Evolutionary conservation across 64 coral and sea anemone species (phyloP).

Genomic region (Platygyra sinensis): DNA sequence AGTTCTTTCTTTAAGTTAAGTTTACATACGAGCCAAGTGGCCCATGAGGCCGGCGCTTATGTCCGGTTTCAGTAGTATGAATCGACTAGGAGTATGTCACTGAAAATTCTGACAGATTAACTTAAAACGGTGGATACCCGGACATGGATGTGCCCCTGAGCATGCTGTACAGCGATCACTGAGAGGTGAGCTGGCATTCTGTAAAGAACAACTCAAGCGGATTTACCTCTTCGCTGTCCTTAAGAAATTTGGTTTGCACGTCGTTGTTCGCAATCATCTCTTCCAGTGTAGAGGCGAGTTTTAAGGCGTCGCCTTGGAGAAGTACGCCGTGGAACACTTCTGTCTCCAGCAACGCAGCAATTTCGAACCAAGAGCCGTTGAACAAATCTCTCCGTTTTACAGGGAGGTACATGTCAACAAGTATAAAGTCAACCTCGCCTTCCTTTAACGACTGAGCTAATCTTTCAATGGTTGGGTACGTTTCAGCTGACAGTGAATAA

Average conservation of each 20-base stretch:
- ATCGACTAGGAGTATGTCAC: not conserved
- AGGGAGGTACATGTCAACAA: conserved; percentile 28
- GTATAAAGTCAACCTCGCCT: conserved; percentile 18
- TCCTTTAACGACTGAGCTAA: not conserved
- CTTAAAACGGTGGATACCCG: too few species aligned
- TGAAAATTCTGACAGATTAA: not conserved
- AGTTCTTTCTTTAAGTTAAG: not conserved
- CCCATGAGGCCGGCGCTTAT: too few species aligned
- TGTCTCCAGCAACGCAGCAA: not conserved
- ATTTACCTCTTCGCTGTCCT: not conserved
- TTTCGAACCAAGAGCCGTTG: conserved; percentile 31
- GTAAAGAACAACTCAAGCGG: too few species aligned
- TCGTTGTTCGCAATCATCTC: conserved; percentile 1
- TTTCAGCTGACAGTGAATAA: not conserved
- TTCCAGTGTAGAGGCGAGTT: not conserved
- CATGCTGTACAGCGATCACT: too few species aligned
- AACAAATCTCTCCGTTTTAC: conserved; percentile 8
- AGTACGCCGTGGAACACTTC: not conserved
- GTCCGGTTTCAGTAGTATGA: too few species aligned
- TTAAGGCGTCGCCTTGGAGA: conserved; percentile 13
- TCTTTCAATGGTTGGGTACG: not conserved
- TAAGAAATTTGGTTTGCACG: conserved; percentile 28
- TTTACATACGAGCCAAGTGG: too few species aligned
- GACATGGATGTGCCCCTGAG: too few species aligned
- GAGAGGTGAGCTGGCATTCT: too few species aligned